phyloP scores from a whole-genome alignment of 2,113 vertebrate species.

The Osmerus mordax region DNA sequence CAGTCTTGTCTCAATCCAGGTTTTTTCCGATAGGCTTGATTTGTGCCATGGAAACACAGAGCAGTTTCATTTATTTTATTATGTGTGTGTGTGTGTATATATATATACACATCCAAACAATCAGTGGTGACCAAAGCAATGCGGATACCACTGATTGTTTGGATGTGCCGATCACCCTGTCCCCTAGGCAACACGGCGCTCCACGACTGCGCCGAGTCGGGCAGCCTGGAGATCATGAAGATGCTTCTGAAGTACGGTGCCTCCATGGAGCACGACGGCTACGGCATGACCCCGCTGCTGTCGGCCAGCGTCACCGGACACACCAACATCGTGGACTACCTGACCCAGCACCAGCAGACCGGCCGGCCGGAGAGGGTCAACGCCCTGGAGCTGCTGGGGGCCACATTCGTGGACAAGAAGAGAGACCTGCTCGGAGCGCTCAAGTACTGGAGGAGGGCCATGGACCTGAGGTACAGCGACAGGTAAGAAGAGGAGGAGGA shows the following conservation, averaged over 20 bases:
- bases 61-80: too few species aligned
- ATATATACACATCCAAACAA: too few species aligned
- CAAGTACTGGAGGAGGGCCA: conserved; percentile 97
- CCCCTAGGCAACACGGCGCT: conserved; percentile 90
- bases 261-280: conserved; percentile 96
- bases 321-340: conserved; percentile 96
- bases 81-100: too few species aligned
- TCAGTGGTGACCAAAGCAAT: too few species aligned
- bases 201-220: conserved; percentile 98
- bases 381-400: conserved; percentile 91
- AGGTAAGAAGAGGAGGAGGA: conserved; percentile 23
- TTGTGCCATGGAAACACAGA: too few species aligned
- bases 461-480: conserved; percentile 92
- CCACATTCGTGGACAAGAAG: conserved; percentile 98
- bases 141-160: too few species aligned
- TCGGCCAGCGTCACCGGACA: conserved; percentile 97
- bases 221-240: conserved; percentile 97
- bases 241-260: conserved; percentile 95
- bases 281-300: conserved; percentile 95
- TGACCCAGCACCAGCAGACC: conserved; percentile 87
- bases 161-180: neutral
- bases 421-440: conserved; percentile 93
- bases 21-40: too few species aligned
- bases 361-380: conserved; percentile 86
- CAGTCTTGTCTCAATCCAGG: too few species aligned